These are phyloP conservation scores for Vimba vimba DNA, from an alignment of 2,113 vertebrate genomes.

Conservation along the genomic window DNA sequence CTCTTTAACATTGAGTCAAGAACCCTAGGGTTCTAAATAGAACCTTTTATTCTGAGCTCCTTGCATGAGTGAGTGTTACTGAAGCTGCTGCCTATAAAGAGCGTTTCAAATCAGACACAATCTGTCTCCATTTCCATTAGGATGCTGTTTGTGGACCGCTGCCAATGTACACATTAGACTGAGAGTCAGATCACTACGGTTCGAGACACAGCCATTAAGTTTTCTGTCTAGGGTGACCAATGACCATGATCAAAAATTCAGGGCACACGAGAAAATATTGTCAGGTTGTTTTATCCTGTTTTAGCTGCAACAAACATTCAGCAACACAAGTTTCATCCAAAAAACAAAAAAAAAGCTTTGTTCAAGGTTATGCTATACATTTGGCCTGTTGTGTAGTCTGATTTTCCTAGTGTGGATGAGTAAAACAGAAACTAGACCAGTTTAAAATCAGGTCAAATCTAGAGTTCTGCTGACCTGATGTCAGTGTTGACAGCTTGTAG, in stretches of 20 bases:
- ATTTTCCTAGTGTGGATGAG: not conserved
- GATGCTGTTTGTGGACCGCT: conserved; percentile 4
- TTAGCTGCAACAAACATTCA: not conserved
- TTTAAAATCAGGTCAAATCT: not conserved
- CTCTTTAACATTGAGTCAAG: no score
- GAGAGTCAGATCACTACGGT: not conserved
- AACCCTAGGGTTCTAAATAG: no score
- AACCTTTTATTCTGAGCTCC: no score
- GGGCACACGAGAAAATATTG: not conserved
- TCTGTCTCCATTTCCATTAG: conserved; percentile 26
- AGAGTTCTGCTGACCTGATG: not conserved
- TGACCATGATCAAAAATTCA: not conserved
- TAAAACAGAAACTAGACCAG: not conserved
- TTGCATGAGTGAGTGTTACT: not conserved
- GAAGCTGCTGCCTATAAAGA: conserved; percentile 9
- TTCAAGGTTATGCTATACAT: not conserved
- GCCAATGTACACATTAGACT: conserved; percentile 14
- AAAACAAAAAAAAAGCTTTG: not conserved
- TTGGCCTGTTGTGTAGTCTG: not conserved
- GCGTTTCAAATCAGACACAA: conserved; percentile 20
- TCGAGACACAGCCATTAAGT: not conserved
- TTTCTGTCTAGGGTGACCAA: not conserved
- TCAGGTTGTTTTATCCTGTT: not conserved
- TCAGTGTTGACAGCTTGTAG: not conserved
- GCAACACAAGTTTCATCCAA: not conserved